These are phyloP conservation scores for Dipus sagitta DNA, from an alignment of 2,797 vertebrate genomes.

Conservation along the genomic window DNA sequence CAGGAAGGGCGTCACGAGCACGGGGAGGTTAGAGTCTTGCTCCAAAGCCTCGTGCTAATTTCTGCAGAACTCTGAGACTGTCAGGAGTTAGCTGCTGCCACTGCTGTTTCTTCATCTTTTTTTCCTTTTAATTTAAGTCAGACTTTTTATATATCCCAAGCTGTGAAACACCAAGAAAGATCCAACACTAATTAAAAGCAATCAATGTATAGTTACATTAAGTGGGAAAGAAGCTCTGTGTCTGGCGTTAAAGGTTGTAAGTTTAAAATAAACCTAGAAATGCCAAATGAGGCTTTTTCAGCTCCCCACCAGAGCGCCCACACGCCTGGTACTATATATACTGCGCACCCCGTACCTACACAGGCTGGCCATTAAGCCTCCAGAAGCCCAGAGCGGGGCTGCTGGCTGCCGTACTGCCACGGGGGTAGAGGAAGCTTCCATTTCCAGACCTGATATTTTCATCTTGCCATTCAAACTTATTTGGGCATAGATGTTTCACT, in stretches of 20 bases:
- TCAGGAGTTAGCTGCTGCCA: constrained; percentile 36
- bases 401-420: neutral
- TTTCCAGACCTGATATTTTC: constrained; percentile 46
- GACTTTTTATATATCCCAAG: constrained; percentile 81
- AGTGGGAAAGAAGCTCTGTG: constrained; percentile 80
- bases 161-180: constrained; percentile 82
- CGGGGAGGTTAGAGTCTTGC: neutral
- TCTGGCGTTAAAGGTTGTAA: constrained; percentile 83
- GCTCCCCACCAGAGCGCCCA: constrained; percentile 67
- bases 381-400: constrained; percentile 29
- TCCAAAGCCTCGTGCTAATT: neutral
- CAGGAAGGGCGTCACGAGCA: constrained; percentile 49
- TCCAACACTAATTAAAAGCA: constrained; percentile 84
- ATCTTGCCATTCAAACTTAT: constrained; percentile 45
- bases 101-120: constrained; percentile 1
- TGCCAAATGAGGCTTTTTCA: constrained; percentile 81
- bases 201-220: constrained; percentile 83
- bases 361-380: constrained; percentile 60
- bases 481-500: constrained; percentile 32
- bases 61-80: constrained; percentile 41
- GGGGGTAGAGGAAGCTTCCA: constrained; percentile 30
- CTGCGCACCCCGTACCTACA: constrained; percentile 52
- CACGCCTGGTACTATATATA: constrained; percentile 73
- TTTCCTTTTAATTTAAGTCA: constrained; percentile 71
- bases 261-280: constrained; percentile 84